phyloP scores from a whole-genome alignment of 1,140 invertebrate genomes.

The Neotoxoptera formosana region DNA sequence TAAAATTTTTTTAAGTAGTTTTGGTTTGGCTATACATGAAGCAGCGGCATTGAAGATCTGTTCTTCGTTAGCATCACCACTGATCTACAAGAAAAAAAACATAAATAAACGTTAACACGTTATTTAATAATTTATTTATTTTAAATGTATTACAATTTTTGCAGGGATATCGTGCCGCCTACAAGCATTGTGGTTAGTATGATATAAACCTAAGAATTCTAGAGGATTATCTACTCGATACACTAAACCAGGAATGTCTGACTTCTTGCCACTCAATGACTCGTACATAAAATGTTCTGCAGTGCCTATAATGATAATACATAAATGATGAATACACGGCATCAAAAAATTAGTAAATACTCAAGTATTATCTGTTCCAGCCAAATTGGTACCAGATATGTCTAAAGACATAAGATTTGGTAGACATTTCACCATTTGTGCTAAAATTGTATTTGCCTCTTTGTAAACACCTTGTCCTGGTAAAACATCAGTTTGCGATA shows the following conservation, averaged over 20 bases:
- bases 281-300: conserved; percentile 61
- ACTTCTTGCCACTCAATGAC: conserved; percentile 59
- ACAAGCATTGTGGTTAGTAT: conserved; percentile 85
- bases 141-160: conserved; percentile 69
- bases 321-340: background rate
- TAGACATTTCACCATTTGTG: conserved; percentile 75
- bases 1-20: conserved; percentile 82
- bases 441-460: conserved; percentile 73
- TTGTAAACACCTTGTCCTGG: conserved; percentile 71
- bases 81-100: conserved; percentile 69
- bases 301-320: conserved; percentile 61
- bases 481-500: conserved; percentile 73
- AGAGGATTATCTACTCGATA: conserved; percentile 78
- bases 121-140: background rate
- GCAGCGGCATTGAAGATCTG: conserved; percentile 86
- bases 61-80: conserved; percentile 89
- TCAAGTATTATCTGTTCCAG: conserved; percentile 72
- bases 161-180: conserved; percentile 88
- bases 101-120: background rate
- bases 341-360: background rate
- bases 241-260: conserved; percentile 86
- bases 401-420: conserved; percentile 82
- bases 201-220: conserved; percentile 90
- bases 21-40: conserved; percentile 80
- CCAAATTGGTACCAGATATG: conserved; percentile 89